Base-by-base conservation (phyloP, 64 coral and sea anemone species). In the Pocillopora damicornis region DNA sequence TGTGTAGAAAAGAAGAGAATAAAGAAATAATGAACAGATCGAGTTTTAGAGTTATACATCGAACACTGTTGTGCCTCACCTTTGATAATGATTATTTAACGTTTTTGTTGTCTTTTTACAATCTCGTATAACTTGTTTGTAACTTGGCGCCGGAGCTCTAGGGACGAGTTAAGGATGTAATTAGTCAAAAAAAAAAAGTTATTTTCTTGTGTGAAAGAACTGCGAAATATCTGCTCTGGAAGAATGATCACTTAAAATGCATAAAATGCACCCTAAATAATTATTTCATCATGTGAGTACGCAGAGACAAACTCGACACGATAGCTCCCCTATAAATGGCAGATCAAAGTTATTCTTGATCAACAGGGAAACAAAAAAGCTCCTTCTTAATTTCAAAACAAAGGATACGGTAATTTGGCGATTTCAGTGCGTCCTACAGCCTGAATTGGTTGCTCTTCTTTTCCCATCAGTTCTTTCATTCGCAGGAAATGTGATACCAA, bases 341-440 rank as follows among this genome's bases (percentile, higher is more conserved):
- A 51, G 7, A 51, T 51, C 42, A 51, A 51, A 51, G 42, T 51
- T 4, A 2, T 51, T 51, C 42, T 51, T 51, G 42, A 51, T 51
- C 42, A 4, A 51, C 42, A 51, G 42, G 42, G 42, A 51, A 4
- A 7, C 3, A 30, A 63, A 63, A 13, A 63, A 63, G 61, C 13
- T 63, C 13, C 12, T 63, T 2, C 16, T 13, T 13, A 7, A 63
- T 2, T 13, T 13, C 1, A 17, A 63, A 4, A 17, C 37, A 61
- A 85, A 88, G 80, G 94, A 95, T 95, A 95, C 88, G 85, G 97
- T 66, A 91, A 79, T 34, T 81, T 89, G 23, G 75, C 82, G 59
- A 94, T 63, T 89, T 99, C 90, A 13, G 97, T 99, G 26, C 97
- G 90, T 13, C 89, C 88, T 6, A 99, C 93, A 76, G 87, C 38